Conservation (phyloP, 2,888 invertebrate genomes). For the Cephus sareptanus region DNA sequence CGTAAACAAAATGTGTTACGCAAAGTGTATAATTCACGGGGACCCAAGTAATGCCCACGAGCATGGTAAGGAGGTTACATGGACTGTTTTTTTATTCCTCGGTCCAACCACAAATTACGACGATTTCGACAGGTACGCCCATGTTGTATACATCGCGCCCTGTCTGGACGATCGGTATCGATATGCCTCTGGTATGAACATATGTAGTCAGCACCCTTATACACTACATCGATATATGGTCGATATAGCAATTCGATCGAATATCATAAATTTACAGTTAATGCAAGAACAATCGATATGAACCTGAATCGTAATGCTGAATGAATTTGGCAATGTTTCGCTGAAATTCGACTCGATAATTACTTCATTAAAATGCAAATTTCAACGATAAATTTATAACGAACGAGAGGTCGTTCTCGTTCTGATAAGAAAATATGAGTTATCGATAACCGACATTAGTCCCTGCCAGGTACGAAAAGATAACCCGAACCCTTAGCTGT, state of each 20-base stretch:
- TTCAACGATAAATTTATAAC: not conserved
- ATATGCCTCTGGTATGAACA: not conserved
- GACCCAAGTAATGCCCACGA: not conserved
- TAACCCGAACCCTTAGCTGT: not conserved
- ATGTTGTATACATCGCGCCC: not conserved
- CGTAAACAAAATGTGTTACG: not conserved
- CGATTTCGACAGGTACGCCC: constrained; percentile 7
- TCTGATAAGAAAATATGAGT: not conserved
- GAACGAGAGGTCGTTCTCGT: not conserved
- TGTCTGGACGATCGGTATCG: not conserved
- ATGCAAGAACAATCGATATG: not conserved
- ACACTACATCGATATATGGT: not conserved
- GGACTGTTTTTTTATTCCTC: not conserved
- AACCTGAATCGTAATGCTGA: not conserved
- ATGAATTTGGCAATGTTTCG: not conserved
- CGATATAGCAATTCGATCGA: not conserved
- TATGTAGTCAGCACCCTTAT: not conserved
- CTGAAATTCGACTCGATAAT: not conserved
- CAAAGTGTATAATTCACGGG: constrained; percentile 1
- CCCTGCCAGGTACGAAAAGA: not conserved
- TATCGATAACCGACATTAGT: not conserved
- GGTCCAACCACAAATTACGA: not conserved
- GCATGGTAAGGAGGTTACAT: not conserved
- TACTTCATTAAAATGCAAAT: not conserved
- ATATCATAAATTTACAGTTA: not conserved